Evolutionary conservation across 2,888 invertebrate species (phyloP).

Genomic region (Dicycla oo): DNA sequence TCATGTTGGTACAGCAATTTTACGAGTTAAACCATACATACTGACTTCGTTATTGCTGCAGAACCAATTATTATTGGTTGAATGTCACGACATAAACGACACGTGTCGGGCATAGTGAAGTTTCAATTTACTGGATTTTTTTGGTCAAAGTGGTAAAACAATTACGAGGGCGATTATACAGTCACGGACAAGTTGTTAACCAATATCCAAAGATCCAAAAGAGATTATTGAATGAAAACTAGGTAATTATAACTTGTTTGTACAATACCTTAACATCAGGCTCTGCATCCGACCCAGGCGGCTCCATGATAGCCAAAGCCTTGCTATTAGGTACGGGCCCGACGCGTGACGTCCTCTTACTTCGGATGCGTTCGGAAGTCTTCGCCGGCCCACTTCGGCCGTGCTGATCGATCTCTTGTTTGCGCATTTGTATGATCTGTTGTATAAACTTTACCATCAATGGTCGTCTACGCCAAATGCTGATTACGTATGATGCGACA

Average conservation of each 20-base stretch:
- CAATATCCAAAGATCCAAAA: background rate
- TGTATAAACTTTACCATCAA: slow-evolving; percentile 51
- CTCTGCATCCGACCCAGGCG: slow-evolving; percentile 91
- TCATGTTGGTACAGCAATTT: background rate
- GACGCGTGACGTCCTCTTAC: slow-evolving; percentile 86
- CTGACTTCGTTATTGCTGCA: no score
- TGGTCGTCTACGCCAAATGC: slow-evolving; percentile 49
- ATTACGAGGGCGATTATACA: background rate
- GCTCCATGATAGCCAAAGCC: slow-evolving; percentile 90
- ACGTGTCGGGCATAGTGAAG: background rate
- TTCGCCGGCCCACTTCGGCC: slow-evolving; percentile 91
- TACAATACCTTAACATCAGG: slow-evolving; percentile 82
- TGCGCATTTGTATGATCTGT: slow-evolving; percentile 92
- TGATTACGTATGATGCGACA: slow-evolving; percentile 29
- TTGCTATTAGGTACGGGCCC: slow-evolving; percentile 83
- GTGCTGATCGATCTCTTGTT: slow-evolving; percentile 93
- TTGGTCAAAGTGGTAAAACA: background rate
- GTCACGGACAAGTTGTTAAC: background rate
- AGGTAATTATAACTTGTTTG: background rate
- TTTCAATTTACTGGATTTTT: background rate
- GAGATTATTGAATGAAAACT: background rate
- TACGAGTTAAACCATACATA: no score
- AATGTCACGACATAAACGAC: background rate
- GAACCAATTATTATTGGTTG: no score
- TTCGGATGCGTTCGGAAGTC: slow-evolving; percentile 93